Percentiles rank a stretch among this genome's conserved stretches.
These are phyloP conservation scores for Notodonta ziczac DNA, from an alignment of 2,888 invertebrate species.

Conservation along the genomic window DNA sequence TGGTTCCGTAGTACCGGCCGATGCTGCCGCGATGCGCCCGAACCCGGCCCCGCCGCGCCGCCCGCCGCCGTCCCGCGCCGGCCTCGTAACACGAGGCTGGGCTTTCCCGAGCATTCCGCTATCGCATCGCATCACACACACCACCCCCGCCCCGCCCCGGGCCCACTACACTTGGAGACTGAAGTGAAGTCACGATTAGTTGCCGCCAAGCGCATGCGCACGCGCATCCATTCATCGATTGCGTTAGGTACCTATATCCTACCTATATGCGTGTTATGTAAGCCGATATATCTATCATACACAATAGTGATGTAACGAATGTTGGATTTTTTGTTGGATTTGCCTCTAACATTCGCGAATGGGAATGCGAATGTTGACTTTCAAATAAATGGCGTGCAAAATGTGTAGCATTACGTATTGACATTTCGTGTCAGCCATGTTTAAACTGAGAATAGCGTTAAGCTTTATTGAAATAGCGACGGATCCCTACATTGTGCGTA, in stretches of 20 bases:
- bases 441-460: no score
- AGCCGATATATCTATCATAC: background rate
- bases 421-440: no score
- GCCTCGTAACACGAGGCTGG: slow-evolving; percentile 10
- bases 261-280: background rate
- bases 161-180: slow-evolving; percentile 21
- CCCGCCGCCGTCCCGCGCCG: background rate
- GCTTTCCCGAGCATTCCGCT: slow-evolving; percentile 31
- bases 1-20: background rate
- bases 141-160: background rate
- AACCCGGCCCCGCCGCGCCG: no score
- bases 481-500: no score
- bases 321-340: no score
- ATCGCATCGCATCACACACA: background rate
- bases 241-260: background rate
- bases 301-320: no score
- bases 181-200: slow-evolving; percentile 16
- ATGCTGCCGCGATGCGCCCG: background rate
- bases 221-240: background rate
- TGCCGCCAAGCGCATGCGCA: background rate
- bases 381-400: no score
- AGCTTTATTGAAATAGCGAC: no score
- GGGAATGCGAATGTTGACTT: no score
- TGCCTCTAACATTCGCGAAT: no score
- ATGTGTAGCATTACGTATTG: no score